phyloP scores from a whole-genome alignment of 2,113 vertebrate species.

The Peromyscus leucopus region DNA sequence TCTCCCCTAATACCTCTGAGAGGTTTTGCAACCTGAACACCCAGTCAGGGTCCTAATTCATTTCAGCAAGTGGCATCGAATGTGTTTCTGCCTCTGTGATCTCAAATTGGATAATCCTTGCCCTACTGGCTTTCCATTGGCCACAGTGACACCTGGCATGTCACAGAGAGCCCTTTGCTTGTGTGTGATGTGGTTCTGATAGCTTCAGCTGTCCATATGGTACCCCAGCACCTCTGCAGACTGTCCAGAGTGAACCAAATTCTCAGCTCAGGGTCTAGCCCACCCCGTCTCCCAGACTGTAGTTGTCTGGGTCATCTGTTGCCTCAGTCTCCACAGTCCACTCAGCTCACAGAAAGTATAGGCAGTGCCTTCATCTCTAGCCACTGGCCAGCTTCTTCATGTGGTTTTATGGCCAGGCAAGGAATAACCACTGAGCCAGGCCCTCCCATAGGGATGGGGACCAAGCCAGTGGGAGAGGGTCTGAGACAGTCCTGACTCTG shows the following conservation, averaged over 20 bases:
- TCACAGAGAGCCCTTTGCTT: neutral
- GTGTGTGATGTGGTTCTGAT: neutral
- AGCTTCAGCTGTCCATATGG: neutral
- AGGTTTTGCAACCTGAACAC: constrained; percentile 67
- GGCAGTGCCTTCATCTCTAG: neutral
- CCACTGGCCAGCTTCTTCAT: neutral
- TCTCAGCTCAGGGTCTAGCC: neutral
- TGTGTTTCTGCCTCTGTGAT: constrained; percentile 43
- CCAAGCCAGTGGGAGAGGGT: neutral
- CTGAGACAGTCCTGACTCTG: neutral
- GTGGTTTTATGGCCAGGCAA: neutral
- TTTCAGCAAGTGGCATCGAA: constrained; percentile 60
- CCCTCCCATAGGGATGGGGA: neutral
- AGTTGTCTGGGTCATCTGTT: neutral
- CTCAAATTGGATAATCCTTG: constrained; percentile 61
- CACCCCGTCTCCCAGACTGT: neutral
- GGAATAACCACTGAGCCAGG: neutral
- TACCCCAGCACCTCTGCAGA: neutral
- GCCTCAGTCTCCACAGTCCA: neutral
- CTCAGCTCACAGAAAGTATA: neutral
- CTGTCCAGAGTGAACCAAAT: neutral
- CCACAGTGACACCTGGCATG: constrained; percentile 55
- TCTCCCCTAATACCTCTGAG: constrained; percentile 69
- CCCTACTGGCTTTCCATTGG: constrained; percentile 45
- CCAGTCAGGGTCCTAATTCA: constrained; percentile 60